phyloP scores from a whole-genome alignment of 2,888 invertebrate species.

The Nasonovia ribisnigri region DNA sequence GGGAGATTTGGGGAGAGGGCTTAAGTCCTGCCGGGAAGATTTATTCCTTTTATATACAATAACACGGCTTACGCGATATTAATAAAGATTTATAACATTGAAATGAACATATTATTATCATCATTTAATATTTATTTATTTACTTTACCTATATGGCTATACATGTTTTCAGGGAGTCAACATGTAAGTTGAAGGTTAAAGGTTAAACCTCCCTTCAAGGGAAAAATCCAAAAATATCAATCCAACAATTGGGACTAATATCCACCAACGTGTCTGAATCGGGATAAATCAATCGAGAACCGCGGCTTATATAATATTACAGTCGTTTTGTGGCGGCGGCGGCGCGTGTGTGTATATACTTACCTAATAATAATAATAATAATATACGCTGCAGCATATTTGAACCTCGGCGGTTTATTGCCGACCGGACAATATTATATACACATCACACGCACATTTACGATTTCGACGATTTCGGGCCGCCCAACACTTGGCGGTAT shows the following conservation, averaged over 20 bases:
- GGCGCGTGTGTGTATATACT: neutral
- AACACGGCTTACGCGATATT: neutral
- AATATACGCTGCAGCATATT: neutral
- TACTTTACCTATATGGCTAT: neutral
- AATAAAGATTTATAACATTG: neutral
- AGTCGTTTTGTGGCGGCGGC: neutral
- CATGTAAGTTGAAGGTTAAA: too few relatives aligned
- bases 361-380: neutral
- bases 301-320: neutral
- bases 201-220: too few relatives aligned
- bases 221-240: too few relatives aligned
- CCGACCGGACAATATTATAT: slow-evolving; percentile 8
- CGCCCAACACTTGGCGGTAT: slow-evolving; percentile 55
- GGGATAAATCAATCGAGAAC: neutral
- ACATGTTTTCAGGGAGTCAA: too few relatives aligned
- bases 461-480: neutral
- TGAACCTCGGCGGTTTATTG: neutral
- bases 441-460: neutral
- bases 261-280: neutral
- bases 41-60: neutral
- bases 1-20: neutral
- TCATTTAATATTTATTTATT: neutral
- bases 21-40: neutral
- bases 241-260: neutral
- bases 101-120: neutral